Evolutionary conservation across 1,140 invertebrate genomes (phyloP).

Genomic region (Daktulosphaira vitifoliae): DNA sequence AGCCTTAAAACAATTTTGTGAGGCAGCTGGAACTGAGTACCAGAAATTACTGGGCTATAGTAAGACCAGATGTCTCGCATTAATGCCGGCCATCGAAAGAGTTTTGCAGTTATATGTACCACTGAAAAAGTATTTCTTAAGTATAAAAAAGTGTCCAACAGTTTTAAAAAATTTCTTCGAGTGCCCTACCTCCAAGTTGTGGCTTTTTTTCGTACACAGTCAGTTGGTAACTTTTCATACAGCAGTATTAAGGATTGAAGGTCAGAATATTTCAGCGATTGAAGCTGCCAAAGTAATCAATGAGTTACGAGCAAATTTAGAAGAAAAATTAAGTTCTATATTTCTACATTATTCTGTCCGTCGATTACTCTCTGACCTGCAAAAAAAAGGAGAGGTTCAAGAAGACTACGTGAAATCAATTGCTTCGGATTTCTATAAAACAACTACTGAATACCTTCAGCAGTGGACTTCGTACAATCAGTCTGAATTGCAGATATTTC

Average conservation of each 20-base stretch:
- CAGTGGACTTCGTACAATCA: conserved; percentile 5
- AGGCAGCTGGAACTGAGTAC: conserved; percentile 38
- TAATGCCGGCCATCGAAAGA: conserved; percentile 37
- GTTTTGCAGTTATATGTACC: conserved; percentile 32
- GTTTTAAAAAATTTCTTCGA: conserved; percentile 36
- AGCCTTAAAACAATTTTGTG: conserved; percentile 40
- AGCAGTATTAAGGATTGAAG: conserved; percentile 18
- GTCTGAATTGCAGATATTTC: conserved; percentile 20
- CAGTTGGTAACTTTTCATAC: conserved; percentile 9
- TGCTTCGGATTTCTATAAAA: conserved; percentile 17
- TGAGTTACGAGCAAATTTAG: conserved; percentile 19
- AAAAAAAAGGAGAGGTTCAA: conserved; percentile 13
- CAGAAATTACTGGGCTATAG: conserved; percentile 37
- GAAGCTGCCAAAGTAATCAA: conserved; percentile 18
- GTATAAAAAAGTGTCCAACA: conserved; percentile 23
- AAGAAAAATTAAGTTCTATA: conserved; percentile 19
- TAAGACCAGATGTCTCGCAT: conserved; percentile 39
- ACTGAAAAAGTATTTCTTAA: conserved; percentile 37
- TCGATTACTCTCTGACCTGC: conserved; percentile 22
- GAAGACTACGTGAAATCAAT: conserved; percentile 9
- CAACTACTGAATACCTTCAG: conserved; percentile 17
- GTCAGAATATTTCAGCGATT: conserved; percentile 17
- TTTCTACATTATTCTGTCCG: conserved; percentile 19
- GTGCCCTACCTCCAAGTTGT: not conserved
- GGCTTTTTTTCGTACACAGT: conserved; percentile 10